Conservation (phyloP, 2,888 invertebrate species). For the Epinotia demarniana region DNA sequence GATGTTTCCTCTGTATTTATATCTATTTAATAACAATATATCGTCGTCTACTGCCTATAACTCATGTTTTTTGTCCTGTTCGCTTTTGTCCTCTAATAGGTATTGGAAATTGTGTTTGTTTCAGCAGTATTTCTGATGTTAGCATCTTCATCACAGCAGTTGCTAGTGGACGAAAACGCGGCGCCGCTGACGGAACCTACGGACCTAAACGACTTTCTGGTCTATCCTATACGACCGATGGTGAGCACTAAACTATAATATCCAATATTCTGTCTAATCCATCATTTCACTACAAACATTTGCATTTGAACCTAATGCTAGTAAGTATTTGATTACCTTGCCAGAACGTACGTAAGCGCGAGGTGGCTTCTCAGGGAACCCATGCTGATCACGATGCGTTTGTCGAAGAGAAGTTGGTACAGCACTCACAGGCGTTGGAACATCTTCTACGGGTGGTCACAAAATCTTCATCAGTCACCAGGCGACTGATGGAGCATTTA, state of each 20-base stretch:
- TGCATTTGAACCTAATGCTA: slow-evolving; percentile 31
- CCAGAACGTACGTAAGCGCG: slow-evolving; percentile 61
- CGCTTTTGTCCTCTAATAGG: too few species aligned
- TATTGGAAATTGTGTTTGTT: slow-evolving; percentile 20
- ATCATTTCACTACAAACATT: slow-evolving; percentile 5
- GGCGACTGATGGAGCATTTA: slow-evolving; percentile 60
- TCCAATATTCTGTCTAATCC: not conserved
- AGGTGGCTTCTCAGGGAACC: slow-evolving; percentile 48
- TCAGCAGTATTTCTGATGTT: slow-evolving; percentile 49
- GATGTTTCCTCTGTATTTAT: too few species aligned
- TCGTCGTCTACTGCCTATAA: too few species aligned
- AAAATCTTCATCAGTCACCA: slow-evolving; percentile 57
- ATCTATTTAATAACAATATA: too few species aligned
- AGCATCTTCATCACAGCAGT: slow-evolving; percentile 49
- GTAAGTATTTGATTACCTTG: slow-evolving; percentile 53
- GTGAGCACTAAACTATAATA: slow-evolving; percentile 53
- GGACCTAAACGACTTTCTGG: slow-evolving; percentile 53
- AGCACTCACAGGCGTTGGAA: slow-evolving; percentile 68
- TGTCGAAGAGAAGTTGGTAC: slow-evolving; percentile 64
- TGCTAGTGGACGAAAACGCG: slow-evolving; percentile 48
- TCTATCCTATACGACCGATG: slow-evolving; percentile 51
- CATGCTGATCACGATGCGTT: slow-evolving; percentile 53
- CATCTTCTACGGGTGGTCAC: slow-evolving; percentile 58
- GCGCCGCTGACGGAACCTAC: slow-evolving; percentile 2
- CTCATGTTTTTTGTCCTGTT: too few species aligned